Conservation (phyloP, 2,888 invertebrate species). For the Tinea pellionella region DNA sequence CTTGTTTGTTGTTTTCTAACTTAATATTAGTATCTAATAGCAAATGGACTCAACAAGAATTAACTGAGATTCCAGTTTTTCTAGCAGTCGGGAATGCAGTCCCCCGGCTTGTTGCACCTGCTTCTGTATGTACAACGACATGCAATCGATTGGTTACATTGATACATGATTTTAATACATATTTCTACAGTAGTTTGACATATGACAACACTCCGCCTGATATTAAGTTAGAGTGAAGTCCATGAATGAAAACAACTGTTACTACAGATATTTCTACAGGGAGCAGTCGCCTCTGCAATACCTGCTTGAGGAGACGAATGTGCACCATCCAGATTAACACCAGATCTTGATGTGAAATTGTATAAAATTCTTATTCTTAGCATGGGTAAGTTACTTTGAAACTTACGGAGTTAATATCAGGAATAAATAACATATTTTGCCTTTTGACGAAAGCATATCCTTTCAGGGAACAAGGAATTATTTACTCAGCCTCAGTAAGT, state of each 20-base stretch:
- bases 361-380: too few relatives aligned
- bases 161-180: too few relatives aligned
- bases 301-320: too few relatives aligned
- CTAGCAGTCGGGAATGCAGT: conserved; percentile 58
- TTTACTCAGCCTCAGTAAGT: neutral
- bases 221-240: too few relatives aligned
- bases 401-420: too few relatives aligned
- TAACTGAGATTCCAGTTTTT: conserved; percentile 49
- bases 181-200: neutral
- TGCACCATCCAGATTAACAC: too few relatives aligned
- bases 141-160: neutral
- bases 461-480: neutral
- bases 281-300: too few relatives aligned
- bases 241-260: too few relatives aligned
- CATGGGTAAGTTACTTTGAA: too few relatives aligned
- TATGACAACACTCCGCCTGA: neutral
- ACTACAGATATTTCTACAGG: too few relatives aligned
- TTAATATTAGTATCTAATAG: conserved; percentile 32
- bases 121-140: conserved; percentile 18
- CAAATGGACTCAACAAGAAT: conserved; percentile 21
- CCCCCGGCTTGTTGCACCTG: conserved; percentile 41
- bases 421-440: neutral
- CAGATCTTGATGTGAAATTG: too few relatives aligned
- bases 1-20: neutral
- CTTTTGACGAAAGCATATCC: neutral